These are phyloP conservation scores for Hoplostethus atlanticus DNA, from an alignment of 2,797 vertebrate species.

Conservation along the genomic window DNA sequence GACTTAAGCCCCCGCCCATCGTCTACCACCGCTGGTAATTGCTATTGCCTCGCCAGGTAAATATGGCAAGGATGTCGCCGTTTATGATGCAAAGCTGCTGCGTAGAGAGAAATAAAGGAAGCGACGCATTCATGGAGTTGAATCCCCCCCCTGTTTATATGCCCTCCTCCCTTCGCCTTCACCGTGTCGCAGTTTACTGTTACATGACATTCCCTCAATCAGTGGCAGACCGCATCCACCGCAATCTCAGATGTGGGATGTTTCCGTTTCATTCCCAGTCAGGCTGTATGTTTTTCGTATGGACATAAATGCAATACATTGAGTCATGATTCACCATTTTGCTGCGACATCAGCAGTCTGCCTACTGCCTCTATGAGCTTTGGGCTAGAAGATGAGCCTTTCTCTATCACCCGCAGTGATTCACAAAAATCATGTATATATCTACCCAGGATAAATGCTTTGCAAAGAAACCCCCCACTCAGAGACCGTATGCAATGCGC, in stretches of 20 bases:
- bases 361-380: constrained; percentile 22
- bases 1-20: constrained; percentile 56
- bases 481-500: background rate
- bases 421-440: background rate
- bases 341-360: constrained; percentile 51
- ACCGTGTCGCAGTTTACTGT: constrained; percentile 81
- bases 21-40: constrained; percentile 24
- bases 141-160: constrained; percentile 60
- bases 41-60: constrained; percentile 76
- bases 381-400: constrained; percentile 3
- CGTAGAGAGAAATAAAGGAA: constrained; percentile 41
- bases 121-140: constrained; percentile 52
- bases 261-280: background rate
- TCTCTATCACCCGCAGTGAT: constrained; percentile 14
- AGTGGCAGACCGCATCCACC: constrained; percentile 27
- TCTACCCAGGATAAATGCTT: background rate
- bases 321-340: constrained; percentile 37
- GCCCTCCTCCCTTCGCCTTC: constrained; percentile 44
- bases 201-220: constrained; percentile 39
- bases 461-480: background rate
- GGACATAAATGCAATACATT: constrained; percentile 17
- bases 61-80: constrained; percentile 56
- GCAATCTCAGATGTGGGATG: constrained; percentile 5
- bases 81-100: constrained; percentile 73
- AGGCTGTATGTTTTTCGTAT: background rate